These are phyloP conservation scores for Avahi laniger DNA, from an alignment of 2,797 vertebrate species.

Conservation along the genomic window DNA sequence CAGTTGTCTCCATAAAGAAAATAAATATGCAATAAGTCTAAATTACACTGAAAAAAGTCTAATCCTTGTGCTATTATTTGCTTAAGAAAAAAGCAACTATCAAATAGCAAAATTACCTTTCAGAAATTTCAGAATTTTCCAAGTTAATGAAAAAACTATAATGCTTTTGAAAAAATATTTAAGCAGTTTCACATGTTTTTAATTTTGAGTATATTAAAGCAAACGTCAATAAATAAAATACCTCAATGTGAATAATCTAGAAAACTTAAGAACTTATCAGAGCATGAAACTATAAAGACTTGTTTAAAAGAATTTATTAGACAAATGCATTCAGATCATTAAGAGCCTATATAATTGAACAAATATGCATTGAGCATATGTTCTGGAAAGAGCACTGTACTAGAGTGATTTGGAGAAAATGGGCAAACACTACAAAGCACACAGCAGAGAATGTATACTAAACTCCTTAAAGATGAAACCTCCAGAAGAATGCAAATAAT, in stretches of 20 bases:
- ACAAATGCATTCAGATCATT: background rate
- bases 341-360: background rate
- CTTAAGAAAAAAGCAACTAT: background rate
- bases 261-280: slow-evolving; percentile 26
- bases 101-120: background rate
- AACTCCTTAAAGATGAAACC: background rate
- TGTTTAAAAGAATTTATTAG: background rate
- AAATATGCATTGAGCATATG: background rate
- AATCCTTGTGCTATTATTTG: background rate
- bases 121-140: slow-evolving; percentile 36
- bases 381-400: background rate
- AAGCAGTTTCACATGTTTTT: background rate
- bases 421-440: background rate
- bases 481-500: slow-evolving; percentile 17
- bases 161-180: background rate
- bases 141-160: slow-evolving; percentile 52
- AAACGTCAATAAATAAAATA: slow-evolving; percentile 31
- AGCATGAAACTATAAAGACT: slow-evolving; percentile 27
- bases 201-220: slow-evolving; percentile 26
- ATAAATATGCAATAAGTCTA: background rate
- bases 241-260: slow-evolving; percentile 4
- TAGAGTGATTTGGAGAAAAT: background rate
- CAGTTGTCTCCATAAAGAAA: background rate
- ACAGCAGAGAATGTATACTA: background rate
- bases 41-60: background rate